phyloP scores from a whole-genome alignment of 2,888 invertebrate genomes.

The Xestobium rufovillosum region DNA sequence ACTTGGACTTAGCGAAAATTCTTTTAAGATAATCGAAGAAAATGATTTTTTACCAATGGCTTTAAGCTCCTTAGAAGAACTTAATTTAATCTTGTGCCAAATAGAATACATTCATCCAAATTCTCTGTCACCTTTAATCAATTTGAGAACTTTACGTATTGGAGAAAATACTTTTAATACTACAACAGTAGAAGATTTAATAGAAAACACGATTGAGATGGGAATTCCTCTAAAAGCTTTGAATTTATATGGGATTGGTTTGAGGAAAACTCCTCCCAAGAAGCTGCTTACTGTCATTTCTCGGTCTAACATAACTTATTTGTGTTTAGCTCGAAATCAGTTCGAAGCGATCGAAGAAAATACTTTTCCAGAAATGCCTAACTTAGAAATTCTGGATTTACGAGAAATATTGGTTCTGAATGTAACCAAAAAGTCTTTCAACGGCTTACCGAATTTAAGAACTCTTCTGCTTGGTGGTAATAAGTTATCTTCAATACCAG shows the following conservation, averaged over 20 bases:
- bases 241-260: constrained; percentile 49
- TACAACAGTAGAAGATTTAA: constrained; percentile 41
- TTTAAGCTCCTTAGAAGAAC: constrained; percentile 42
- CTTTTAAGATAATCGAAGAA: constrained; percentile 42
- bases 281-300: constrained; percentile 46
- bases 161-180: constrained; percentile 50
- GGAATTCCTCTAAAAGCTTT: constrained; percentile 44
- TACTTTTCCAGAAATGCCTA: constrained; percentile 51
- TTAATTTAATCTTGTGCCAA: constrained; percentile 49
- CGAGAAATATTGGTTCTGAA: constrained; percentile 46
- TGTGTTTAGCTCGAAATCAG: constrained; percentile 49
- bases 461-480: constrained; percentile 48
- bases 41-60: constrained; percentile 45
- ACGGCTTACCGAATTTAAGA: constrained; percentile 47
- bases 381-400: constrained; percentile 50
- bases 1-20: constrained; percentile 50
- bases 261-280: constrained; percentile 46
- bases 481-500: constrained; percentile 47
- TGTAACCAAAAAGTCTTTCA: constrained; percentile 46
- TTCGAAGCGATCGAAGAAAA: constrained; percentile 48
- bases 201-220: constrained; percentile 37
- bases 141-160: constrained; percentile 44
- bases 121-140: constrained; percentile 44
- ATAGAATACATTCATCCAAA: constrained; percentile 48
- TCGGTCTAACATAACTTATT: constrained; percentile 44